Evolutionary conservation across 1,140 invertebrate genomes (phyloP).

Genomic region (Agrypnia vestita): DNA sequence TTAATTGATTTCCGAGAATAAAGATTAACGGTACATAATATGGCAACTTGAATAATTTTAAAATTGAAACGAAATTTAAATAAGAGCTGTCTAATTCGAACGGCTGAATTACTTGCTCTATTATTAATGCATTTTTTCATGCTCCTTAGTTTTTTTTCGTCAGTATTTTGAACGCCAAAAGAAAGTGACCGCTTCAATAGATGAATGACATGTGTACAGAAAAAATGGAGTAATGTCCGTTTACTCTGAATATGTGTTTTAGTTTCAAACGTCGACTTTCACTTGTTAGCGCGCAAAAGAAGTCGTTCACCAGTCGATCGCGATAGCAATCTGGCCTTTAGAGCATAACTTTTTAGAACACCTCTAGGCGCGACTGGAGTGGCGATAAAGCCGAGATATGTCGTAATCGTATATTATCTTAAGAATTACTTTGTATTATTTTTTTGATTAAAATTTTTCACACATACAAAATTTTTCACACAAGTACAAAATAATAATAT

Average conservation of each 20-base stretch:
- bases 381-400: too few species aligned
- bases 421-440: too few species aligned
- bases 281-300: neutral
- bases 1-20: too few species aligned
- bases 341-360: neutral
- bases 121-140: neutral
- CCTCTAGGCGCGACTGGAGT: neutral
- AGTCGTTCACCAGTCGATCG: neutral
- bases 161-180: conserved; percentile 9
- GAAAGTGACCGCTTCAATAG: conserved; percentile 23
- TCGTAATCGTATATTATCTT: too few species aligned
- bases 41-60: too few species aligned
- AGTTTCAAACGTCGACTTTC: conserved; percentile 1
- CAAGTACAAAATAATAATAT: too few species aligned
- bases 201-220: conserved; percentile 32
- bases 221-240: conserved; percentile 3
- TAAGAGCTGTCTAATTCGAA: too few species aligned
- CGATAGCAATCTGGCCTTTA: neutral
- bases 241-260: conserved; percentile 12
- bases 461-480: too few species aligned
- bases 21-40: too few species aligned
- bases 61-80: too few species aligned
- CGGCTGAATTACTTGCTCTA: too few species aligned
- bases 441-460: too few species aligned
- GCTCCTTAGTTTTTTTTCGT: neutral